Base-by-base conservation (phyloP, 2,113 vertebrate genomes). In the Lepus timidus region DNA sequence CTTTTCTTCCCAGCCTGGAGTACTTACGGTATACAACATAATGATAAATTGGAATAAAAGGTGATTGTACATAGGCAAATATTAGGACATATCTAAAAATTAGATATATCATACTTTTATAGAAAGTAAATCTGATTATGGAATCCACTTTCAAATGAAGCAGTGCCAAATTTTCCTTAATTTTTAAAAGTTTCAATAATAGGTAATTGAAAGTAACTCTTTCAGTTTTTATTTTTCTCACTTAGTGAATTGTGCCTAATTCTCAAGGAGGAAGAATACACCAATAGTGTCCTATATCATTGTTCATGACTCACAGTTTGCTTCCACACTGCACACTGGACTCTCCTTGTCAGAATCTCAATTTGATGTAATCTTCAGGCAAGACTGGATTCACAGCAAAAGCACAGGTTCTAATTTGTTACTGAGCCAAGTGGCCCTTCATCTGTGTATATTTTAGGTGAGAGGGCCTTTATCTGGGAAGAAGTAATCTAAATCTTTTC, bases 281-380 rank as follows among this genome's bases (percentile, higher is more conserved):
- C 64, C 62, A 95, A 61, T 25, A 96, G 25, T 12, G 16, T 10
- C 91, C 71, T 12, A 20, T 31, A 88, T 90, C 91, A 89, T 7
- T 20, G 89, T 88, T 93, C 98, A 49, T 96, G 97, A 93, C 91
- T 97, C 55, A 82, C n/a, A 76, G 51, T 85, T 97, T 97, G 85
- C 67, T 49, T 86, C 52, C 78, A 88, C 36, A 86, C 31, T 92
- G 94, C 68, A 80, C 97, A 89, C 96, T 95, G 92, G 62, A 95
- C 90, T 95, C 55, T 94, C 39, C 91, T 96, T 96, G 95, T 70
- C n/a, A 96, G 90, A 86, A 62, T 91, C 81, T 87, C 62, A 85
- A 29, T 82, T 93, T 70, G 29, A 22, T 88, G 11, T 23, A 70
- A 70, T 97, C 31, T 65, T 88, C 75, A 94, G 86, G 93, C 91